phyloP scores from a whole-genome alignment of 2,888 invertebrate species.

The Panzeria rudis region DNA sequence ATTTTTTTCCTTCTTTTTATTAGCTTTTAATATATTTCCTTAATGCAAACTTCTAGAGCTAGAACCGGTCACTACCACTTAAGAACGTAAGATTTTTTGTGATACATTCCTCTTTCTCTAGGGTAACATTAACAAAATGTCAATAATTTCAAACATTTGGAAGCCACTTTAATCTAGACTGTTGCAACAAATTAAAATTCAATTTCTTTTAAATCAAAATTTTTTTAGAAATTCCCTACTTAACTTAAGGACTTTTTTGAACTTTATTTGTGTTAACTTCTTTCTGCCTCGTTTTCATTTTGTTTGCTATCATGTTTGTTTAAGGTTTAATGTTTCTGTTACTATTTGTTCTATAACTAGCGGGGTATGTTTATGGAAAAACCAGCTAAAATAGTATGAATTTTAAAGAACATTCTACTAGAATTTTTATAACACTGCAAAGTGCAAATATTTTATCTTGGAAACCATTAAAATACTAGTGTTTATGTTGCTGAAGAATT shows the following conservation, averaged over 20 bases:
- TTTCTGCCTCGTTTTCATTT: constrained; percentile 2
- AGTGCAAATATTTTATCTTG: constrained; percentile 70
- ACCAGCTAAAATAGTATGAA: not conserved
- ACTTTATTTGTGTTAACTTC: constrained; percentile 26
- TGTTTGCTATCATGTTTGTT: constrained; percentile 34
- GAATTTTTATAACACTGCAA: constrained; percentile 36
- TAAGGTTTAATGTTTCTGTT: constrained; percentile 43
- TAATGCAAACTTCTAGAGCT: too few relatives aligned
- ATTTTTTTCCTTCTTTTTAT: too few relatives aligned
- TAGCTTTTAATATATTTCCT: too few relatives aligned
- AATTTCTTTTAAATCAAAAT: constrained; percentile 11
- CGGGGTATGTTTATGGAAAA: not conserved
- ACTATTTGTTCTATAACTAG: not conserved
- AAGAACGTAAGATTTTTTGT: too few relatives aligned
- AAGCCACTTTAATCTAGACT: too few relatives aligned
- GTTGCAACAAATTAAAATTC: not conserved
- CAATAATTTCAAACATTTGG: too few relatives aligned
- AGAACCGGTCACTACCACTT: too few relatives aligned
- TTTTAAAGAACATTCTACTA: constrained; percentile 2
- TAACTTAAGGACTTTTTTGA: not conserved
- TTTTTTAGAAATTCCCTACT: not conserved
- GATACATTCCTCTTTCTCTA: too few relatives aligned
- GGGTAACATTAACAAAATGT: too few relatives aligned
- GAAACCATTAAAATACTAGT: constrained; percentile 68
- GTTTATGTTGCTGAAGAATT: constrained; percentile 47